Base-by-base conservation (phyloP, 1,140 invertebrate species). In the Neodiprion lecontei region DNA sequence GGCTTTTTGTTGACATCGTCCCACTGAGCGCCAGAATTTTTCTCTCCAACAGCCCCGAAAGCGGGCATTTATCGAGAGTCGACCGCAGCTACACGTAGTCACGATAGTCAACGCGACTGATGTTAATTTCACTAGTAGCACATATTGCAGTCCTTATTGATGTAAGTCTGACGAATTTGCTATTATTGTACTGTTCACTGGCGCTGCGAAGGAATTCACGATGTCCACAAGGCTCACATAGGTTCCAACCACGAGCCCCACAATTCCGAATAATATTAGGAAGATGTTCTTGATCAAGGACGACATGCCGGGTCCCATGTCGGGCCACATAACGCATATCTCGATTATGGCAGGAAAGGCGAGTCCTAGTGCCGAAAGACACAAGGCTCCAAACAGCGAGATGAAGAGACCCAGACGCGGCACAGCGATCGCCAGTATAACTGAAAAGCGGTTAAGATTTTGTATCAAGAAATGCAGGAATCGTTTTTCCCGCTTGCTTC, bases 341-440 rank as follows among this genome's bases (percentile, higher is more conserved):
- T 97, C 95, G 79, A 97, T 94, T 23, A 96, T 84, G 1, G 94
- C 94, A 12, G 96, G 96, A 81, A 97, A 95, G 9, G 96, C 93
- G 10, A 97, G 90, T 0, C 95, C 95, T 28, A 97, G 89, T 11
- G 94, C 91, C 7, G 95, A 95, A 17, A 95, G 90, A 72, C 93
- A 94, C 12, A 96, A 88, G 0, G 96, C 94, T 17, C 96, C 96
- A 72, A 97, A 94, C 65, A 96, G 88, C 0, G 95, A 94, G 75
- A 98, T 97, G 83, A 97, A 93, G 1, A 96, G 89, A 21, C 95
- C 95, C 67, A 98, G 88, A 70, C 93, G 89, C 0, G 95, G 95
- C 72, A 97, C 91, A 1, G 91, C 86, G 14, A 93, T 89, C 4
- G 95, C 96, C 72, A 96, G 79, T 1, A 90, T 78, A 88, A 95